Percentiles rank a stretch among this genome's conserved stretches.
These are phyloP conservation scores for Marronus borbonicus DNA, from an alignment of 2,888 invertebrate species.

Conservation along the genomic window DNA sequence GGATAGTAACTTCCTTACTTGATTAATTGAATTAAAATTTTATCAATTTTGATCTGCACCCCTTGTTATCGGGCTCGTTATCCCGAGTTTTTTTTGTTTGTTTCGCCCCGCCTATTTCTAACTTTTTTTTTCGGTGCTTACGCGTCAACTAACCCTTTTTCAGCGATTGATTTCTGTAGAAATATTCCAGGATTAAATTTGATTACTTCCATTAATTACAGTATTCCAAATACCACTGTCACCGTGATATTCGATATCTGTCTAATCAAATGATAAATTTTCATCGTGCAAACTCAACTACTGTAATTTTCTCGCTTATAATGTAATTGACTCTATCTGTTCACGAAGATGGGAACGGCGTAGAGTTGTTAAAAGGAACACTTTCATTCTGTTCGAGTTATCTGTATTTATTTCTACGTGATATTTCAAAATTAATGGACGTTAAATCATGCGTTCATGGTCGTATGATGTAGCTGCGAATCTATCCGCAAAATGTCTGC, in stretches of 20 bases:
- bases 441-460: neutral
- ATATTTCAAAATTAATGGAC: neutral
- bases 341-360: neutral
- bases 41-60: no score
- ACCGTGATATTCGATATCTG: constrained; percentile 27
- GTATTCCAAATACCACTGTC: neutral
- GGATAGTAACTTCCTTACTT: neutral
- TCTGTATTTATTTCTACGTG: neutral
- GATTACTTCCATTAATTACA: constrained; percentile 28
- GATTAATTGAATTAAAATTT: neutral
- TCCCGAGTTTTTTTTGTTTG: neutral
- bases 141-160: neutral
- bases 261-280: neutral
- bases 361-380: no score
- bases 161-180: neutral
- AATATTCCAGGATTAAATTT: constrained; percentile 5
- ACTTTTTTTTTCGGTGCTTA: neutral
- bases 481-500: neutral
- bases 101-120: neutral
- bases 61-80: neutral
- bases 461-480: neutral
- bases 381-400: neutral
- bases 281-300: neutral
- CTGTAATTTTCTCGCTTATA: neutral
- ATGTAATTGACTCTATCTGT: neutral